Conservation (phyloP, 1,140 invertebrate genomes). For the Sitobion miscanthi region DNA sequence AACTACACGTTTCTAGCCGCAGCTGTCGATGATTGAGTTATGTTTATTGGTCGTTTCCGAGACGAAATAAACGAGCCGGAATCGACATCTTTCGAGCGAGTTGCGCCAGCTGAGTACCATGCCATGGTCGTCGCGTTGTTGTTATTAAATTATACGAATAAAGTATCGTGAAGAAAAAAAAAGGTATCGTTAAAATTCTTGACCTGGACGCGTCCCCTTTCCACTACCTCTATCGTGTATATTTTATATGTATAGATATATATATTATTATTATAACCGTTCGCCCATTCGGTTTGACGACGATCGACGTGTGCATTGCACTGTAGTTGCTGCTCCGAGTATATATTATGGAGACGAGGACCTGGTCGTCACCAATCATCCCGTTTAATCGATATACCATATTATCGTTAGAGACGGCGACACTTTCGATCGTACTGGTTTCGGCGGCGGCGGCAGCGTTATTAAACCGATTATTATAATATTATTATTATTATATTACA, state of each 20-base stretch:
- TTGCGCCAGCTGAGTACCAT: not conserved
- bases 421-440: slow-evolving; percentile 47
- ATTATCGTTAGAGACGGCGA: slow-evolving; percentile 11
- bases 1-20: not conserved
- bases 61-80: slow-evolving; percentile 36
- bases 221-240: not conserved
- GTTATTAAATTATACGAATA: not conserved
- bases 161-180: not conserved
- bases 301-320: not conserved
- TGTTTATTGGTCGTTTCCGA: slow-evolving; percentile 41
- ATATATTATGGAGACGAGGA: not conserved
- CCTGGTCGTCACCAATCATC: slow-evolving; percentile 29
- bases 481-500: too few species aligned
- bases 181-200: slow-evolving; percentile 54
- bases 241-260: not conserved
- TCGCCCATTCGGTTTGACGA: not conserved
- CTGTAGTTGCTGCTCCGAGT: not conserved
- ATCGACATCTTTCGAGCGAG: not conserved
- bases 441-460: not conserved
- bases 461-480: slow-evolving; percentile 11
- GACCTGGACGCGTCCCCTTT: slow-evolving; percentile 13
- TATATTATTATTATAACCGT: not conserved
- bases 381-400: slow-evolving; percentile 8
- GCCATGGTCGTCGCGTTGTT: not conserved
- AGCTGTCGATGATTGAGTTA: slow-evolving; percentile 44